Conservation (phyloP, 2,888 invertebrate genomes). For the Monopis laevigella region DNA sequence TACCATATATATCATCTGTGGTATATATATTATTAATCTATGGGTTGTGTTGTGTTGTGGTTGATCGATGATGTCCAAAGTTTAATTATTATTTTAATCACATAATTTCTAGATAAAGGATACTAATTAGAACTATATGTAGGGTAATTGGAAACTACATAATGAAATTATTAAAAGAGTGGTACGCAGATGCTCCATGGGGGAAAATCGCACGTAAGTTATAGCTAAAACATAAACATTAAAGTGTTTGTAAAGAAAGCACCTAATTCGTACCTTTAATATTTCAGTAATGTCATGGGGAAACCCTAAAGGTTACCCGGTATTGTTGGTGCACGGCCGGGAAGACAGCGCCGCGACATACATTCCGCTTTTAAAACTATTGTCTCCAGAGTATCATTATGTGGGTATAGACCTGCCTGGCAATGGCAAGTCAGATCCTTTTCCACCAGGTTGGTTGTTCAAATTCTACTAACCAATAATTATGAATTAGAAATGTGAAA, state of each 20-base stretch:
- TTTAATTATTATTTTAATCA: no score
- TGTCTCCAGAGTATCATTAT: slow-evolving; percentile 45
- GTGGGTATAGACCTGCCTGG: slow-evolving; percentile 68
- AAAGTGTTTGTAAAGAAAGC: no score
- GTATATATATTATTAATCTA: no score
- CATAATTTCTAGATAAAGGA: no score
- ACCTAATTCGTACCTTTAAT: neutral
- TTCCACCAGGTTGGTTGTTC: slow-evolving; percentile 39
- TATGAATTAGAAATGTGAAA: neutral
- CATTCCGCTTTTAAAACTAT: slow-evolving; percentile 56
- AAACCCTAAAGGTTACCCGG: slow-evolving; percentile 44
- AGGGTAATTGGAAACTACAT: no score
- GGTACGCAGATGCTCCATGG: slow-evolving; percentile 63
- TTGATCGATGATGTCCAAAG: no score
- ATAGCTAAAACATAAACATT: neutral
- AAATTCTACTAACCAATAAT: neutral
- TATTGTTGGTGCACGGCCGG: slow-evolving; percentile 69
- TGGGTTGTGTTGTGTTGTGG: no score
- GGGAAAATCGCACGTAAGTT: slow-evolving; percentile 62
- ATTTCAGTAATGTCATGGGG: slow-evolving; percentile 69
- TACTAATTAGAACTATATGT: no score
- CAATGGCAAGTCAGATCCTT: slow-evolving; percentile 66
- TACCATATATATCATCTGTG: no score
- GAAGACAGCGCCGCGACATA: slow-evolving; percentile 72
- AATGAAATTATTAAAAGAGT: slow-evolving; percentile 30